Evolutionary conservation across 2,888 invertebrate genomes (phyloP), one percentile per base, ranked within the genome.

Genomic region (Leptinotarsa rubiginosa): DNA sequence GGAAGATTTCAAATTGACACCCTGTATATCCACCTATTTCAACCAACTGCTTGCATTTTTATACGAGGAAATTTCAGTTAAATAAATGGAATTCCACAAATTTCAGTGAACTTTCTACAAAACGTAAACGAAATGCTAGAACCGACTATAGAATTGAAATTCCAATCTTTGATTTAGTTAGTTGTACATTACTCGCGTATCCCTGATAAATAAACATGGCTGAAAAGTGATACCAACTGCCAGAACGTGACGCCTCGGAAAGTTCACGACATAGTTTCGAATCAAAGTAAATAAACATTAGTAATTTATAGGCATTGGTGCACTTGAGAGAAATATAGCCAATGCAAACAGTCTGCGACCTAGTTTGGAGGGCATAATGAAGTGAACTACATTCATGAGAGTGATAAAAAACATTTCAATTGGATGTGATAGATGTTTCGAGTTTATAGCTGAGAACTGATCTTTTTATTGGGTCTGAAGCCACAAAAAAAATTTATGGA

Each of bases 281-380:
- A 62, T 15, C 31, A 31, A 56, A 62, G 31, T 41, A 25, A 62
- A 62, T 62, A 62, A 62, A 62, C 62, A 62, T 62, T 62, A 62
- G 25, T 15, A 62, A 62, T 62, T 62, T 62, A 62, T 62, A 62
- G 16, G 31, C 62, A 62, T 41, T 62, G 41, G 31, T 25, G 62
- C 62, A 62, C 62, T 62, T 62, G 41, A 62, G n/a, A 62, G 62
- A 41, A 41, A 41, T n/a, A 62, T 62, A 31, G 12, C 62, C 41
- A 62, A 62, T 62, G 41, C 41, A 7, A 62, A 41, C 62, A 31
- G 16, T 62, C 41, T 5, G 1, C 31, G 62, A 41, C 62, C 62
- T 31, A 62, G 31, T 41, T 62, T 16, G 56, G 18, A 5, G 56
- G n/a, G 10, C 4, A 20, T 4, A 20, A 56, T 22, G 18, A 13